These are phyloP conservation scores for Drosophila mettleri DNA, from an alignment of 2,888 invertebrate species.

Conservation along the genomic window DNA sequence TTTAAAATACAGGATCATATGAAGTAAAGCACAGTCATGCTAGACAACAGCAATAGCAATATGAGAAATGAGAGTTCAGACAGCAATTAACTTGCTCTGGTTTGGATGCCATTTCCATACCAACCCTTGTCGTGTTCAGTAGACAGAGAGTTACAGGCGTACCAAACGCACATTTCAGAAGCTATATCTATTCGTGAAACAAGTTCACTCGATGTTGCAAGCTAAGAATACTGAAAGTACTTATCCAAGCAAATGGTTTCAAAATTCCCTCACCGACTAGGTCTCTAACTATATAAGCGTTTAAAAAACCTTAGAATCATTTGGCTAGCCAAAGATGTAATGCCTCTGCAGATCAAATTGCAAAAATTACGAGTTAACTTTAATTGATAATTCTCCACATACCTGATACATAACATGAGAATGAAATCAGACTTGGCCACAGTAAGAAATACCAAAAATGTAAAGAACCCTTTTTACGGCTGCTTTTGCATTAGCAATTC, in stretches of 20 bases:
- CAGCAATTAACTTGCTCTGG: slow-evolving; percentile 18
- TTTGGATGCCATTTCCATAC: slow-evolving; percentile 21
- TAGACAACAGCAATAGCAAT: slow-evolving; percentile 23
- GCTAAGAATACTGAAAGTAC: slow-evolving; percentile 30
- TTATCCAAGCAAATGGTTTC: slow-evolving; percentile 66
- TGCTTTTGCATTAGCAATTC: neutral
- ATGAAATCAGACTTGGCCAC: no score
- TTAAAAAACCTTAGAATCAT: no score
- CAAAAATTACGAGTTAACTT: no score
- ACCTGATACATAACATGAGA: neutral
- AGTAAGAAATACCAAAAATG: neutral
- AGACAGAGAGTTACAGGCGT: slow-evolving; percentile 37
- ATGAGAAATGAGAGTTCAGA: slow-evolving; percentile 29
- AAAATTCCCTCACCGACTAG: slow-evolving; percentile 50
- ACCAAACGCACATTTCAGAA: slow-evolving; percentile 22
- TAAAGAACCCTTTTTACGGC: neutral
- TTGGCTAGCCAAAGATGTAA: neutral
- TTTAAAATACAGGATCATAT: slow-evolving; percentile 71
- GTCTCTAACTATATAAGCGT: slow-evolving; percentile 17
- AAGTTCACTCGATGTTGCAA: slow-evolving; percentile 26
- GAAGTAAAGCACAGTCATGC: slow-evolving; percentile 23
- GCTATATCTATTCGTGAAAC: slow-evolving; percentile 16
- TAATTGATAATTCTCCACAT: neutral
- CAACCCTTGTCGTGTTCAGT: slow-evolving; percentile 54
- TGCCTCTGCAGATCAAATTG: slow-evolving; percentile 4